Percentiles rank a stretch among this genome's conserved stretches.
Evolutionary conservation across 2,888 invertebrate species (phyloP).

Genomic region (Pyrrhosoma nymphula): DNA sequence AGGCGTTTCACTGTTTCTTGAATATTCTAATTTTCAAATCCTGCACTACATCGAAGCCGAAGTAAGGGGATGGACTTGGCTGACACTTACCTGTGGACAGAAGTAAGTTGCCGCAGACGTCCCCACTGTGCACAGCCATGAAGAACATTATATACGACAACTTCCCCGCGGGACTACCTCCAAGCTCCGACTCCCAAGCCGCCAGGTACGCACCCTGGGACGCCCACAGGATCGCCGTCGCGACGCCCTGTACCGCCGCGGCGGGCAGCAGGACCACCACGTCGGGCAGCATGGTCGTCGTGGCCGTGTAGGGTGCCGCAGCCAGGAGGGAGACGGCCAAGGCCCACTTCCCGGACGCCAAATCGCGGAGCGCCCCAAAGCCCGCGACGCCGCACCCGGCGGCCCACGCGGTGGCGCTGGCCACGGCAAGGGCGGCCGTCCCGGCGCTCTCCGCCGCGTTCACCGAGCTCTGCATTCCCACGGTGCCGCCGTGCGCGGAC

Average conservation of each 20-base stretch:
- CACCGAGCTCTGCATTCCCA: slow-evolving; percentile 77
- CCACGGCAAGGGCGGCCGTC: slow-evolving; percentile 76
- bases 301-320: slow-evolving; percentile 34
- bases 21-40: no score
- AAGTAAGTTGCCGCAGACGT: slow-evolving; percentile 43
- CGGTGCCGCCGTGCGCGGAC: slow-evolving; percentile 79
- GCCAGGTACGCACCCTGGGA: slow-evolving; percentile 53
- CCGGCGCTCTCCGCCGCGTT: slow-evolving; percentile 75
- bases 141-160: slow-evolving; percentile 44
- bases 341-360: slow-evolving; percentile 50
- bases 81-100: slow-evolving; percentile 26
- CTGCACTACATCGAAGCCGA: no score
- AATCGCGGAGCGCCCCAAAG: slow-evolving; percentile 75
- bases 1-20: no score
- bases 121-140: slow-evolving; percentile 46
- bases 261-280: slow-evolving; percentile 27
- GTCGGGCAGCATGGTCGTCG: slow-evolving; percentile 39
- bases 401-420: slow-evolving; percentile 79
- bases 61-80: no score
- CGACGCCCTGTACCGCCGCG: slow-evolving; percentile 39
- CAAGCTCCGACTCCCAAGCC: slow-evolving; percentile 37
- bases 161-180: not conserved
- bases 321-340: slow-evolving; percentile 12
- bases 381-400: slow-evolving; percentile 79
- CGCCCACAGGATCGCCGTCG: slow-evolving; percentile 49